Evolutionary conservation across 2,113 vertebrate species (phyloP).

Genomic region (Mesocricetus auratus): DNA sequence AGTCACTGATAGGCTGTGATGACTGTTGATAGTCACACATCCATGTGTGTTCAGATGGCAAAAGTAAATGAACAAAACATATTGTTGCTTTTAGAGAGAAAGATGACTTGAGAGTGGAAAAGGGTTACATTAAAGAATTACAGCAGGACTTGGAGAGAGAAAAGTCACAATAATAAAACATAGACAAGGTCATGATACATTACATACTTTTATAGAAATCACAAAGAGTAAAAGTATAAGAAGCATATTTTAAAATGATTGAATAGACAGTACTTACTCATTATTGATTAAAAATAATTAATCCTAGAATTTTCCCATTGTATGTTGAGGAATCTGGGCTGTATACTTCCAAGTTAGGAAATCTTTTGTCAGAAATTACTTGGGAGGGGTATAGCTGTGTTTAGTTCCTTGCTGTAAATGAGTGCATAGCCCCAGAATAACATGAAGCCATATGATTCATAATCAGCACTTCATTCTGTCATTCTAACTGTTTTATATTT

Average conservation of each 20-base stretch:
- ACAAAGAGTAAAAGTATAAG: not conserved
- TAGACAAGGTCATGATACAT: not conserved
- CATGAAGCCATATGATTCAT: not conserved
- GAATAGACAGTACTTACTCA: not conserved
- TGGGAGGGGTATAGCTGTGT: too few species aligned
- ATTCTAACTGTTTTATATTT: not conserved
- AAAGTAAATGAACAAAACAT: not conserved
- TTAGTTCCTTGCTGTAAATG: not conserved
- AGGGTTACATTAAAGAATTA: not conserved
- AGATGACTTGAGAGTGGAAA: not conserved
- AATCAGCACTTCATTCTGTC: not conserved
- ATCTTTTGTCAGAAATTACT: not conserved
- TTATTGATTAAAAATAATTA: not conserved
- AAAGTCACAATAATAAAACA: not conserved
- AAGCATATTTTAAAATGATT: not conserved
- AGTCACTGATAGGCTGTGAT: not conserved
- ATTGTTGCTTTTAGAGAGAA: not conserved
- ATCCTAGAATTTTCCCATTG: not conserved
- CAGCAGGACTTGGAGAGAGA: not conserved
- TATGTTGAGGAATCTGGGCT: rapidly evolving
- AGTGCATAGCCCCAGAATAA: not conserved
- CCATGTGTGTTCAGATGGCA: not conserved
- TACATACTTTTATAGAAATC: not conserved
- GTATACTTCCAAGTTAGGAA: not conserved
- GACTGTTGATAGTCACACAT: too few species aligned